Percentiles rank a stretch among this genome's conserved stretches.
These are phyloP conservation scores for Eupithecia pulchellata DNA, from an alignment of 2,888 invertebrate species.

Conservation along the genomic window DNA sequence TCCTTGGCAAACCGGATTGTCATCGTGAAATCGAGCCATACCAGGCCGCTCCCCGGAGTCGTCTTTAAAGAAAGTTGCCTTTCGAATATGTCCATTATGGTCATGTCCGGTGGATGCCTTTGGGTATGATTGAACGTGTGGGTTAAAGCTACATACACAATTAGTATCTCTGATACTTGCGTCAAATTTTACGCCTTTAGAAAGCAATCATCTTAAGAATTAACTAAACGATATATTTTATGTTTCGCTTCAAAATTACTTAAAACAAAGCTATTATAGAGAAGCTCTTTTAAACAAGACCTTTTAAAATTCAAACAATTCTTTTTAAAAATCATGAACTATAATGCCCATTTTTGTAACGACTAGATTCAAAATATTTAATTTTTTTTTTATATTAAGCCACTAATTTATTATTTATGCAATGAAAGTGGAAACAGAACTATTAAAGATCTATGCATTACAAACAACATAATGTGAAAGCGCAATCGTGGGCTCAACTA, in stretches of 20 bases:
- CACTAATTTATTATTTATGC: slow-evolving; percentile 22
- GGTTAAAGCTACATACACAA: slow-evolving; percentile 15
- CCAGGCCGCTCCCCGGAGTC: slow-evolving; percentile 45
- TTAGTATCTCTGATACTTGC: slow-evolving; percentile 5
- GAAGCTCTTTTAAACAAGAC: not conserved
- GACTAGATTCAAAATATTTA: slow-evolving; percentile 25
- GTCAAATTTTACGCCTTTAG: not conserved
- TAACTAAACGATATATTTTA: not conserved
- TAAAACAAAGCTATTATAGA: not conserved
- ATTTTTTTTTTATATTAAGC: too few species aligned
- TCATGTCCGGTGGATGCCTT: slow-evolving; percentile 43
- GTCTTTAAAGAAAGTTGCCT: slow-evolving; percentile 70
- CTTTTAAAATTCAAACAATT: slow-evolving; percentile 4
- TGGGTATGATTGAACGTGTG: slow-evolving; percentile 37
- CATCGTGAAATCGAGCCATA: slow-evolving; percentile 78
- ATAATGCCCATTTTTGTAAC: slow-evolving; percentile 2
- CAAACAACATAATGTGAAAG: slow-evolving; percentile 43
- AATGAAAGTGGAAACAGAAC: slow-evolving; percentile 41
- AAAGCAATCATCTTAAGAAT: not conserved
- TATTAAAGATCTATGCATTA: slow-evolving; percentile 34
- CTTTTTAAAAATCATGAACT: not conserved
- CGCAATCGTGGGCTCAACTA: slow-evolving; percentile 37
- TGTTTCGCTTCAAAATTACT: not conserved
- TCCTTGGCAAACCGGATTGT: slow-evolving; percentile 68
- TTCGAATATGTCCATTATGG: slow-evolving; percentile 62